These are phyloP conservation scores for Thysanoteuthis rhombus DNA, from an alignment of 2,888 invertebrate species.

Conservation along the genomic window DNA sequence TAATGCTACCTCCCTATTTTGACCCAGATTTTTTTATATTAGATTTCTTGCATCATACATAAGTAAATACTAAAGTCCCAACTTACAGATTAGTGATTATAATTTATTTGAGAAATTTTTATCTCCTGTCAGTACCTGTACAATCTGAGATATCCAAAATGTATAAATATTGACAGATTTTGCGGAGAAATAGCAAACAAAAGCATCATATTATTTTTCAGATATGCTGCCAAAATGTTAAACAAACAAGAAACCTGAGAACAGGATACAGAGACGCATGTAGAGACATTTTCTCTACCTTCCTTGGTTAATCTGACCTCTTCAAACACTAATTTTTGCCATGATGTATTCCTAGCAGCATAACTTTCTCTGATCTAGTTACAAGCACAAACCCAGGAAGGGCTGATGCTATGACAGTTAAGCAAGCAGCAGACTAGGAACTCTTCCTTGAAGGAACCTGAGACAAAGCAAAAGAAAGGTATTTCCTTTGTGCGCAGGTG, in stretches of 20 bases:
- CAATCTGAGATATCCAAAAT: no score
- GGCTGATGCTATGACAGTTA: background rate
- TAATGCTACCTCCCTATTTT: no score
- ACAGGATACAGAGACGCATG: background rate
- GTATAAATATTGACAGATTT: no score
- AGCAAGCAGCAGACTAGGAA: background rate
- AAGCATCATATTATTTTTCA: background rate
- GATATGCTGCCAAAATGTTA: background rate
- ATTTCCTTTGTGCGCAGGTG: background rate
- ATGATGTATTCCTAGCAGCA: background rate
- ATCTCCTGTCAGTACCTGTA: background rate
- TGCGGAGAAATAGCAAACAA: no score
- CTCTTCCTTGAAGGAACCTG: background rate
- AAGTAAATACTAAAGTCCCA: no score
- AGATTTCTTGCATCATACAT: no score
- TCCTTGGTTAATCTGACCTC: background rate
- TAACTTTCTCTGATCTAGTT: background rate
- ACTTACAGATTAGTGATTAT: background rate
- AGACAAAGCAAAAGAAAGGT: background rate
- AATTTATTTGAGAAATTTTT: background rate
- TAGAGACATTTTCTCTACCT: background rate
- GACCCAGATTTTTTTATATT: no score
- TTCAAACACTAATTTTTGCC: background rate
- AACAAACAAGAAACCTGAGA: background rate
- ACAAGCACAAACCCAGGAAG: background rate